Evolutionary conservation across 2,113 vertebrate species (phyloP), one percentile per base, ranked within the genome.

Genomic region (Pterocles burchelli): DNA sequence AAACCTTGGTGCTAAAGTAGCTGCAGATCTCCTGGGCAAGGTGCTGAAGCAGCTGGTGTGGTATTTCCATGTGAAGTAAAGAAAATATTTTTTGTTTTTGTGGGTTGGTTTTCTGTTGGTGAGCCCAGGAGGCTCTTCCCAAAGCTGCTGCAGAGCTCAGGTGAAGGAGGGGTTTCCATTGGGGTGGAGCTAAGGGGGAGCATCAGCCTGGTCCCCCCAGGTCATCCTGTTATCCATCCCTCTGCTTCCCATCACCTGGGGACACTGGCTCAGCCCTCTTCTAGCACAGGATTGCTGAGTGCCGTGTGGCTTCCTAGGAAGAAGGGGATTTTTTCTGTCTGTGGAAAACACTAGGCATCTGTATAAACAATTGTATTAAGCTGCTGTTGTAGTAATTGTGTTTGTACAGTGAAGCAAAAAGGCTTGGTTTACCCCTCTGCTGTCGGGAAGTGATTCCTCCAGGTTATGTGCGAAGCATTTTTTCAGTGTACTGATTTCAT

Each of bases 371-470:
- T 88, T 84, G 83, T 38, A 73, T 88, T 95, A 91, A 95, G 92
- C 91, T 1, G 6, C 82, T 90, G 82, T 92, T 93, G 95, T 94
- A 90, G 95, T 89, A 91, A 91, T 97, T 96, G 92, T 95, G 72
- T 96, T 96, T 96, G 94, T 80, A 97, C 95, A 79, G 91, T 52
- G 78, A 93, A 94, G 89, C 75, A 96, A 94, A 93, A 94, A 95
- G 88, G 88, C 91, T 97, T 82, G 59, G 82, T 91, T 96, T 96
- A 90, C 90, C 90, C 85, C 63, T 93, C 63, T 77, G 88, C 67
- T 85, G 89, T 91, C 87, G 93, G 95, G 81, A 96, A 96, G 93
- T 80, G 81, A 95, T 96, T 96, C 90, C 96, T 97, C 66, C 87
- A 96, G 96, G 95, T 96, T 90, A 96, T 88, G 52, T 73, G 71